Conservation (phyloP, 2,888 invertebrate species). For the Drosophila anomalata region DNA sequence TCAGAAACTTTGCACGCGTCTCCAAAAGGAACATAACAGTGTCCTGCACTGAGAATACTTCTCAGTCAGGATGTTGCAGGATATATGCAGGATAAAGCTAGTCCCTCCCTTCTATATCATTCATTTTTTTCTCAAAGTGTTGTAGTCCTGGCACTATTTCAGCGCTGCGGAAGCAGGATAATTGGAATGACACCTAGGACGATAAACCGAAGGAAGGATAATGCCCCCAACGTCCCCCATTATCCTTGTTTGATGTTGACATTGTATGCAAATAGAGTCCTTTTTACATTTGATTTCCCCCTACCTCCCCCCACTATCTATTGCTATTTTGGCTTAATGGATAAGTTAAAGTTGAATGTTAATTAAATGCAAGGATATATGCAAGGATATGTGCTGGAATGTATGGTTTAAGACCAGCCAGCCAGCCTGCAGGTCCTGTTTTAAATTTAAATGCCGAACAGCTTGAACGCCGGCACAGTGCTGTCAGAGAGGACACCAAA, state of each 20-base stretch:
- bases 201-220: slow-evolving; percentile 25
- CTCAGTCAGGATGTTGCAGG: no score
- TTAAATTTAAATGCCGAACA: slow-evolving; percentile 36
- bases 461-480: slow-evolving; percentile 1
- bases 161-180: slow-evolving; percentile 8
- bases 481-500: slow-evolving; percentile 36
- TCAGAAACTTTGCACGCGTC: slow-evolving; percentile 53
- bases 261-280: slow-evolving; percentile 23
- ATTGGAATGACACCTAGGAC: slow-evolving; percentile 32
- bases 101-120: no score
- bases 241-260: neutral
- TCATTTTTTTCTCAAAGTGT: slow-evolving; percentile 5
- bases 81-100: no score
- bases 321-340: slow-evolving; percentile 37
- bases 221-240: no score
- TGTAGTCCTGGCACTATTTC: neutral
- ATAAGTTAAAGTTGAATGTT: slow-evolving; percentile 50
- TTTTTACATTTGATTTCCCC: neutral
- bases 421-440: neutral
- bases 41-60: neutral
- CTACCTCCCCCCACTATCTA: slow-evolving; percentile 9
- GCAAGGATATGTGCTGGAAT: no score
- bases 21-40: neutral
- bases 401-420: neutral
- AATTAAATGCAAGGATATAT: slow-evolving; percentile 41